A percentile compares a stretch with the other conserved stretches of the same genome.
phyloP scores from a whole-genome alignment of 2,113 vertebrate genomes.

The Paramisgurnus dabryanus region DNA sequence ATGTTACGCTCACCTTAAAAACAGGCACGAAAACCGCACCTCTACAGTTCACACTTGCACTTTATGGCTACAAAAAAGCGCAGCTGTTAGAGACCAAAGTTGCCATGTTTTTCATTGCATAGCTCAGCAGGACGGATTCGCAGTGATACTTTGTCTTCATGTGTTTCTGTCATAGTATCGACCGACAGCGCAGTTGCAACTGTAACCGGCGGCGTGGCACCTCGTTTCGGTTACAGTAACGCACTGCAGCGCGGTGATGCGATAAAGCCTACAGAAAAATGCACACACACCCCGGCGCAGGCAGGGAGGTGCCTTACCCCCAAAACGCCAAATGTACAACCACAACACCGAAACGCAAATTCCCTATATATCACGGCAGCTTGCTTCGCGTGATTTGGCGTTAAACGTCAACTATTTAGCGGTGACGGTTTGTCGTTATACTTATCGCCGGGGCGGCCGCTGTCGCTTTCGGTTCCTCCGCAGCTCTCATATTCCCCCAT shows the following conservation, averaged over 20 bases:
- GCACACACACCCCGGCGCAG: conserved; percentile 45
- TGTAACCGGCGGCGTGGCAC: conserved; percentile 43
- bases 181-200: conserved; percentile 23
- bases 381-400: conserved; percentile 4
- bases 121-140: conserved; percentile 36
- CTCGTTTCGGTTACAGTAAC: conserved; percentile 48
- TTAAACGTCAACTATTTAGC: not conserved
- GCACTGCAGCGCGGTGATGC: conserved; percentile 58
- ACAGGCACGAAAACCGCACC: conserved; percentile 27
- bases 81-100: conserved; percentile 36
- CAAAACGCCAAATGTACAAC: conserved; percentile 29
- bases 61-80: conserved; percentile 47
- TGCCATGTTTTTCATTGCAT: conserved; percentile 47
- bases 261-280: conserved; percentile 54
- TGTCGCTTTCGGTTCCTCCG: conserved; percentile 53
- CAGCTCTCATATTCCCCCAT: conserved; percentile 59
- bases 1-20: conserved; percentile 38
- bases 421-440: conserved; percentile 6
- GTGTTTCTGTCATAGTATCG: conserved; percentile 34
- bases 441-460: conserved; percentile 41
- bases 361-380: conserved; percentile 5
- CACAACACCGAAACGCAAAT: conserved; percentile 14
- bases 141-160: conserved; percentile 27
- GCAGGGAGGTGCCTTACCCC: conserved; percentile 56
- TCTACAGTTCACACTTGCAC: conserved; percentile 33